Evolutionary conservation across 2,888 invertebrate genomes (phyloP).

Genomic region (Sphinx pinastri): DNA sequence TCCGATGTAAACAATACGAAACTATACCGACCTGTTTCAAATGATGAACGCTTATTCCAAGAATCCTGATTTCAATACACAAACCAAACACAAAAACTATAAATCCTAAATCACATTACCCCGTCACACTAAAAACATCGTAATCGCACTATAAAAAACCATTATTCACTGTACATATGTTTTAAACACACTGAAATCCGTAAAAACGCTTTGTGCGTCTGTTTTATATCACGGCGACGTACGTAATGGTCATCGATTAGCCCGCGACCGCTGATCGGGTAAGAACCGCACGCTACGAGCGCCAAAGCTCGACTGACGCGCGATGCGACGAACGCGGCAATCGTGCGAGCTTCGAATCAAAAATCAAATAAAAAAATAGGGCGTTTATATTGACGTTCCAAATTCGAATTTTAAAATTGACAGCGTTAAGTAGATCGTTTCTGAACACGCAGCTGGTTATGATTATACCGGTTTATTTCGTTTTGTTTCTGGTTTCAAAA

Average conservation of each 20-base stretch:
- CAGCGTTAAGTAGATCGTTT: constrained; percentile 19
- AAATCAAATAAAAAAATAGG: constrained; percentile 22
- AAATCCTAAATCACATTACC: constrained; percentile 26
- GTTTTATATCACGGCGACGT: constrained; percentile 26
- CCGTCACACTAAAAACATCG: constrained; percentile 24
- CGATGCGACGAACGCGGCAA: constrained; percentile 23
- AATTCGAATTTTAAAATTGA: constrained; percentile 21
- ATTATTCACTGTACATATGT: constrained; percentile 25
- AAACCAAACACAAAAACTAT: constrained; percentile 17
- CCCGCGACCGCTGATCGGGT: background rate
- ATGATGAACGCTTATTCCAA: constrained; percentile 17
- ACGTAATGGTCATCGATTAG: constrained; percentile 24
- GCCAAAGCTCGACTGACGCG: constrained; percentile 28
- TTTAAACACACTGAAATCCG: constrained; percentile 29
- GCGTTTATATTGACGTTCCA: constrained; percentile 17
- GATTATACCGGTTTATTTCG: background rate
- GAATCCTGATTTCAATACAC: constrained; percentile 18
- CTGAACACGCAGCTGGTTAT: background rate
- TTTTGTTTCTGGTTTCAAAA: background rate
- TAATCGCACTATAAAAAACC: constrained; percentile 23
- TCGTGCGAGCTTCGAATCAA: constrained; percentile 19
- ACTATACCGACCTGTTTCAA: constrained; percentile 10
- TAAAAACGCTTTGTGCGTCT: constrained; percentile 22
- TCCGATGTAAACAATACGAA: background rate
- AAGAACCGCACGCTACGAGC: constrained; percentile 13